Evolutionary conservation across 2,888 invertebrate genomes (phyloP).

Genomic region (Deilephila elpenor): DNA sequence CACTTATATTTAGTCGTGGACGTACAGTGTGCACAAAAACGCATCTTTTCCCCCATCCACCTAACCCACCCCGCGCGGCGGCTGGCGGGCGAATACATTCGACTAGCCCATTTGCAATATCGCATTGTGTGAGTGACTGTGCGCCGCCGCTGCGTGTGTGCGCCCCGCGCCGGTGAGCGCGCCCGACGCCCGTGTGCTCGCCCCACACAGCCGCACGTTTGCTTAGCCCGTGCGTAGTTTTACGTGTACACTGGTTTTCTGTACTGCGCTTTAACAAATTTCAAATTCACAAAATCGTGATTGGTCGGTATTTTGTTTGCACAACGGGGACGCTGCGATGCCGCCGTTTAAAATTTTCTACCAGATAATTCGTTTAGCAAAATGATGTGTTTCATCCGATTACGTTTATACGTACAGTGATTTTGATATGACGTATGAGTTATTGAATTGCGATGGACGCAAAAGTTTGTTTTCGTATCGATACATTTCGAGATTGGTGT

Average conservation of each 20-base stretch:
- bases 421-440: slow-evolving; percentile 23
- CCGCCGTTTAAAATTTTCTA: slow-evolving; percentile 68
- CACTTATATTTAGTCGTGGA: slow-evolving; percentile 79
- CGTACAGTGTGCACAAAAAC: slow-evolving; percentile 81
- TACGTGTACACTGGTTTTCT: slow-evolving; percentile 80
- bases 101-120: slow-evolving; percentile 84
- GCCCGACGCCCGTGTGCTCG: slow-evolving; percentile 44
- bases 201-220: slow-evolving; percentile 49
- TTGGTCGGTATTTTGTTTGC: slow-evolving; percentile 82
- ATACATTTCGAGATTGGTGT: neutral
- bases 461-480: slow-evolving; percentile 46
- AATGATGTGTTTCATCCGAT: slow-evolving; percentile 76
- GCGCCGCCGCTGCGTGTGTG: slow-evolving; percentile 45
- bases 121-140: slow-evolving; percentile 79
- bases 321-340: slow-evolving; percentile 68
- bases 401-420: slow-evolving; percentile 40
- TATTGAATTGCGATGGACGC: slow-evolving; percentile 7
- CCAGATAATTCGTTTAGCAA: slow-evolving; percentile 78
- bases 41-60: slow-evolving; percentile 73
- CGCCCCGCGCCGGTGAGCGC: slow-evolving; percentile 50
- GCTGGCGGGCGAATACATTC: slow-evolving; percentile 82
- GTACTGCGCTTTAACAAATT: slow-evolving; percentile 82
- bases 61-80: slow-evolving; percentile 64
- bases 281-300: slow-evolving; percentile 84
- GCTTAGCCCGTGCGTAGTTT: slow-evolving; percentile 82